Evolutionary conservation across 2,113 vertebrate genomes (phyloP), one percentile per base, ranked within the genome.

Genomic region (Calyptomena viridis): DNA sequence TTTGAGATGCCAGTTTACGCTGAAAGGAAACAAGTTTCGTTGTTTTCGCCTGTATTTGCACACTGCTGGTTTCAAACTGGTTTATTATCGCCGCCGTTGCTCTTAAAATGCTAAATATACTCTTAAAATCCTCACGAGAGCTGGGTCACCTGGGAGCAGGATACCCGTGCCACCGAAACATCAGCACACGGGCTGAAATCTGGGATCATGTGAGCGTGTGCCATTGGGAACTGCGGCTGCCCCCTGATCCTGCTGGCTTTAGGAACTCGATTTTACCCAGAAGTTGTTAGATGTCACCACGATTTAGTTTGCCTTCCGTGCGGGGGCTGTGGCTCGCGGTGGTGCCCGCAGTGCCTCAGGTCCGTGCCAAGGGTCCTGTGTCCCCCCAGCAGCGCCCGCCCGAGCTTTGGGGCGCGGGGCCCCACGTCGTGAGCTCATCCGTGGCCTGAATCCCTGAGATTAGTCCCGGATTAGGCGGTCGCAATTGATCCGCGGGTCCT

Each of bases 361-460:
- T 22, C 27, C 20, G 20, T 4, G 11, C 18, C 3, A 2, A 0
- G 58, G 84, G 12, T 28, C 3, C 79, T 3, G 3, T 11, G 4
- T 12, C 14, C 24, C 84, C 80, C 40, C 35, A 2, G 56, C 79
- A 53, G 27, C 8, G 2, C 35, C 71, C 8, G 6, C 39, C 69
- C 3, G 2, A 81, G 72, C 77, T 50, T 27, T 40, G 91, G 94
- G 90, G 76, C 7, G 3, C 28, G 4, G 67, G 88, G 85, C 71
- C 89, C 81, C 74, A 7, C 28, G 31, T 7, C 71, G 6, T 10
- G 72, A 23, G 73, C 75, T 97, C 85, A 73, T 84, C 90, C 44
- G 10, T 93, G 94, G 73, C 89, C 95, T 93, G 88, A 93, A 86
- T 94, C 84, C 64, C 76, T n/a, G 87, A 72, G 91, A 79, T 94